phyloP scores from a whole-genome alignment of 2,113 vertebrate genomes.

The Australoheros scitulus region DNA sequence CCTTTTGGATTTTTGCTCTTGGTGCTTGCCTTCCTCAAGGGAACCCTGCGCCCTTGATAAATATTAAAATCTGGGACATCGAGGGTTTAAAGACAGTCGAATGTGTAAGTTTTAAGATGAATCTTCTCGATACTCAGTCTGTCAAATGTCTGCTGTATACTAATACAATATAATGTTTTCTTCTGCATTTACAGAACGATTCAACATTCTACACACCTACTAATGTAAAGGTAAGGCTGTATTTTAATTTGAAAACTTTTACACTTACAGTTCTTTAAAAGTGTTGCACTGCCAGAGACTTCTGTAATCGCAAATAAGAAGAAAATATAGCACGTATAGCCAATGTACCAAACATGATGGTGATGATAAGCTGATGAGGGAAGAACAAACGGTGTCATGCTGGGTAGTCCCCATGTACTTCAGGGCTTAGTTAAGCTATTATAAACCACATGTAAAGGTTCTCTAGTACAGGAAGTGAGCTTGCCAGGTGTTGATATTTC shows the following conservation, averaged over 20 bases:
- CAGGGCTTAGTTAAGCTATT: conserved; percentile 34
- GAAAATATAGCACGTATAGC: neutral
- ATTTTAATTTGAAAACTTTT: neutral
- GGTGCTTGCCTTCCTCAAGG: conserved; percentile 9
- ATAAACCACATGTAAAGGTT: conserved; percentile 66
- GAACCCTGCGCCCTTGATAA: neutral
- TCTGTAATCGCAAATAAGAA: neutral
- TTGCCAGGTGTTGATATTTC: conserved; percentile 47
- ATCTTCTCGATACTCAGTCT: neutral
- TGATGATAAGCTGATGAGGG: neutral
- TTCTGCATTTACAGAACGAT: neutral
- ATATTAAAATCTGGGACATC: accelerated
- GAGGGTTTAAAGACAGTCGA: accelerated
- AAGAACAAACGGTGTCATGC: neutral
- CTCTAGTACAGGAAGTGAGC: conserved; percentile 72
- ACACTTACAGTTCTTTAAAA: neutral
- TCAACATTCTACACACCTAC: conserved; percentile 34
- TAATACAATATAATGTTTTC: neutral
- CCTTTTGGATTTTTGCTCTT: conserved; percentile 43
- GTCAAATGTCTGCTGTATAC: neutral
- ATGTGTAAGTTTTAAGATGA: conserved; percentile 60
- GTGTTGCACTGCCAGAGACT: neutral
- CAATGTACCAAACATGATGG: neutral
- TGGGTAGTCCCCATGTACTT: conserved; percentile 31
- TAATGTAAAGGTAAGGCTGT: conserved; percentile 49